A percentile compares a stretch with the other conserved stretches of the same genome.
Conservation (phyloP, 2,888 invertebrate species). For the Drosophila imparisetae region DNA sequence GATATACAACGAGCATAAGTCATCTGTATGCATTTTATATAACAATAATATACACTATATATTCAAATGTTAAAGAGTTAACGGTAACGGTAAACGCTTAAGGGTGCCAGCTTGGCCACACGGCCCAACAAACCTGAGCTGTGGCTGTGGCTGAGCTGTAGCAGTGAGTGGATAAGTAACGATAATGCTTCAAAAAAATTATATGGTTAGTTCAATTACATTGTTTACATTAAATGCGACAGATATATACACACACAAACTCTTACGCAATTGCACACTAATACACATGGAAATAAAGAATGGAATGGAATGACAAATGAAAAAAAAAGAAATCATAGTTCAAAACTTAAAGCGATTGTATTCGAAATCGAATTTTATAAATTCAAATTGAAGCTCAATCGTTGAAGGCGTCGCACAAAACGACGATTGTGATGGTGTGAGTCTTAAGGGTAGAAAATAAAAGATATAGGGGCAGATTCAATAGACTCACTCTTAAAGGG, state of each 20-base stretch:
- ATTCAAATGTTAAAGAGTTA: slow-evolving; percentile 30
- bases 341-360: neutral
- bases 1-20: slow-evolving; percentile 83
- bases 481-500: neutral
- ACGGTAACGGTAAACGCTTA: slow-evolving; percentile 45
- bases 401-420: slow-evolving; percentile 23
- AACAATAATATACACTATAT: slow-evolving; percentile 25
- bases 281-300: slow-evolving; percentile 15
- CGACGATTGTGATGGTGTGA: slow-evolving; percentile 3
- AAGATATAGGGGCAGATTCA: neutral
- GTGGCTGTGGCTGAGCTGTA: slow-evolving; percentile 67
- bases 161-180: slow-evolving; percentile 65
- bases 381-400: slow-evolving; percentile 20
- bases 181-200: slow-evolving; percentile 59
- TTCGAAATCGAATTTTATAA: slow-evolving; percentile 1
- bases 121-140: slow-evolving; percentile 66
- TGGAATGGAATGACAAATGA: slow-evolving; percentile 1
- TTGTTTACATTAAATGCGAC: slow-evolving; percentile 40
- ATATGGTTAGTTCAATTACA: slow-evolving; percentile 61
- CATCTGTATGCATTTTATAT: slow-evolving; percentile 51
- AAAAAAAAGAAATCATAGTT: slow-evolving; percentile 30
- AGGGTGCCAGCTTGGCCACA: slow-evolving; percentile 61
- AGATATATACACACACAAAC: slow-evolving; percentile 31
- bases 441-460: slow-evolving; percentile 15
- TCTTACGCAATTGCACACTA: slow-evolving; percentile 40